Evolutionary conservation across 2,888 invertebrate species (phyloP).

Genomic region (Tenodera sinensis): DNA sequence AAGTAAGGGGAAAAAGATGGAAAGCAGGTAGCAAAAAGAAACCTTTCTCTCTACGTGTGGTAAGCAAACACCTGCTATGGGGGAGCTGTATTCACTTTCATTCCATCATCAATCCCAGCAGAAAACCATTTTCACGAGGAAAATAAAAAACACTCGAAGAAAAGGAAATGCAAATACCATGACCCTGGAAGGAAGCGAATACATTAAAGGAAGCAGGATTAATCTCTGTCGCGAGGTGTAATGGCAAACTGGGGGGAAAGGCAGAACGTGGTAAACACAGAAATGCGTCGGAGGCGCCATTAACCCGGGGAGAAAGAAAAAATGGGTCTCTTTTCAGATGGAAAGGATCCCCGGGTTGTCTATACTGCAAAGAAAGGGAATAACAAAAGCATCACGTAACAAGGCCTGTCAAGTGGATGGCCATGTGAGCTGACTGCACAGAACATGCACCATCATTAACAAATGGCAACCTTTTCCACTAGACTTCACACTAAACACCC

Average conservation of each 20-base stretch:
- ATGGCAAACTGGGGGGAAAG: neutral
- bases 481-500: too few relatives aligned
- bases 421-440: neutral
- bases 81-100: neutral
- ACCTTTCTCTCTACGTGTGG: neutral
- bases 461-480: too few relatives aligned
- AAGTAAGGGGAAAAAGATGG: neutral
- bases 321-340: neutral
- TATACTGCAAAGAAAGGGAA: neutral
- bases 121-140: neutral
- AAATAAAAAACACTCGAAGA: neutral
- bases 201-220: neutral
- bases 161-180: neutral
- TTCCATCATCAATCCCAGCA: neutral
- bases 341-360: neutral
- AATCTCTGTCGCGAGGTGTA: neutral
- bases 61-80: neutral
- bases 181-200: neutral
- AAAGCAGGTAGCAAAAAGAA: neutral
- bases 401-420: neutral
- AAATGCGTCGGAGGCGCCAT: neutral
- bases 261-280: neutral
- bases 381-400: neutral
- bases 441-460: neutral
- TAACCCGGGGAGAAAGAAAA: neutral